Percentiles rank a stretch among this genome's conserved stretches.
phyloP scores from a whole-genome alignment of 2,113 vertebrate genomes.

The Mola mola region DNA sequence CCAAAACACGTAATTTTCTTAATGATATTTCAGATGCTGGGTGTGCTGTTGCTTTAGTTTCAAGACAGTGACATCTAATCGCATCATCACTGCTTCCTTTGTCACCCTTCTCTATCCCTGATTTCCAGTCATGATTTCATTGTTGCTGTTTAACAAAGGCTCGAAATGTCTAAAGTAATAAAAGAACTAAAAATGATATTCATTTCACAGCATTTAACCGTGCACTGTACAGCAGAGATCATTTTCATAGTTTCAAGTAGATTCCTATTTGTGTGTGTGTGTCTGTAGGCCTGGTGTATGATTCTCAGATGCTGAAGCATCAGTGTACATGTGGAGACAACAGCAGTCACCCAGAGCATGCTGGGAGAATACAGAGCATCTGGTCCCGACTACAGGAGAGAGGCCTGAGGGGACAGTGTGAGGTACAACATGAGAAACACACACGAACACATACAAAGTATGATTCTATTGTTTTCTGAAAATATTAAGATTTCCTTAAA shows the following conservation, averaged over 20 bases:
- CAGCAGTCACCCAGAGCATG: conserved; percentile 95
- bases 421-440: conserved; percentile 77
- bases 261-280: conserved; percentile 28
- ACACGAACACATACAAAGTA: neutral
- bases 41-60: too few species aligned
- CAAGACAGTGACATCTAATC: too few species aligned
- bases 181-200: too few species aligned
- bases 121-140: too few species aligned
- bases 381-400: conserved; percentile 96
- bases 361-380: conserved; percentile 97
- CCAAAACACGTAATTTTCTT: neutral
- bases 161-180: too few species aligned
- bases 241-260: too few species aligned
- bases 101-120: too few species aligned
- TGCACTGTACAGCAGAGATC: too few species aligned
- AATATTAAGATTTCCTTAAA: too few species aligned
- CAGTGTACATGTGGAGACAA: conserved; percentile 96
- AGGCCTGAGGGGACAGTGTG: conserved; percentile 90
- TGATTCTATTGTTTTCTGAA: neutral
- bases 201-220: too few species aligned
- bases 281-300: conserved; percentile 89
- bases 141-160: too few species aligned
- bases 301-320: conserved; percentile 96
- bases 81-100: too few species aligned
- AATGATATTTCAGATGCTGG: neutral